Evolutionary conservation across 2,113 vertebrate species (phyloP).

Genomic region (Mesocricetus auratus): DNA sequence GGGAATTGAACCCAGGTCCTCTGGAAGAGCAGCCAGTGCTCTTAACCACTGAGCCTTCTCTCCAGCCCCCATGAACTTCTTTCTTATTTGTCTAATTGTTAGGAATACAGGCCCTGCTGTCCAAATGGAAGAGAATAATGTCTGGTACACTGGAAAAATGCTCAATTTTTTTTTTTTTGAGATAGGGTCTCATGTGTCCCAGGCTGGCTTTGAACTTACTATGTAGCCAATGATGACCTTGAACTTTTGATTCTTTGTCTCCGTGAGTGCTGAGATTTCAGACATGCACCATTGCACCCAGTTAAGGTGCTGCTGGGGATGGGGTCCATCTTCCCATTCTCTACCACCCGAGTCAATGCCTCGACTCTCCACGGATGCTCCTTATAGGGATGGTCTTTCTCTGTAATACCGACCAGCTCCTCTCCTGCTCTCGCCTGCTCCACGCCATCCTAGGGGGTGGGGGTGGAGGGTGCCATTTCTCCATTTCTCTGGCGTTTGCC

Average conservation of each 20-base stretch:
- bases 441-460: background rate
- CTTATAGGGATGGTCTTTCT: background rate
- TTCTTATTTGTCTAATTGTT: background rate
- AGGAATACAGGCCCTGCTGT: background rate
- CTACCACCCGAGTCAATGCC: background rate
- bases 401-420: background rate
- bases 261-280: background rate
- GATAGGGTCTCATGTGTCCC: background rate
- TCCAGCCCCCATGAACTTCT: background rate
- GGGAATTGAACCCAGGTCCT: background rate
- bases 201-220: background rate
- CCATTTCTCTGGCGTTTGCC: background rate
- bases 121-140: background rate
- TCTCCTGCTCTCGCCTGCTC: background rate
- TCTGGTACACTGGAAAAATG: background rate
- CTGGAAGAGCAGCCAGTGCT: background rate
- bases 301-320: background rate
- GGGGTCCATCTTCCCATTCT: too few species aligned
- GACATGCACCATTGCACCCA: too few species aligned
- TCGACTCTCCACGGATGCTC: too few species aligned
- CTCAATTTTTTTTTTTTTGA: background rate
- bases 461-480: background rate
- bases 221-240: background rate
- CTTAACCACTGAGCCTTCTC: background rate
- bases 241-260: background rate